Evolutionary conservation across 2,113 vertebrate species (phyloP).

Genomic region (Uropsilus gracilis): DNA sequence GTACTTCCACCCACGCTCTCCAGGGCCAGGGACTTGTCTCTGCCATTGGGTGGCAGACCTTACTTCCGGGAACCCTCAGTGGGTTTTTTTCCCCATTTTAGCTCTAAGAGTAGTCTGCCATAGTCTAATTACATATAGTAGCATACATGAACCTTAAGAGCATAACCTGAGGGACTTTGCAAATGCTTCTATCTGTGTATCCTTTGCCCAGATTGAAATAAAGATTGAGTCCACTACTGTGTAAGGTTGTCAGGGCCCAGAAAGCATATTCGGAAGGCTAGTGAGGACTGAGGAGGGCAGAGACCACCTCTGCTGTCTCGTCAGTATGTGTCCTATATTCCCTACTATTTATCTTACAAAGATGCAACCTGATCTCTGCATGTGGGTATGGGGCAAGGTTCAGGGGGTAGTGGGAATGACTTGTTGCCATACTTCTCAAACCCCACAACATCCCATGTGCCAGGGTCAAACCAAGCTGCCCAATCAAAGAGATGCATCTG

Average conservation of each 20-base stretch:
- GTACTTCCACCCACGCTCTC: background rate
- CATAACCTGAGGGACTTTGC: background rate
- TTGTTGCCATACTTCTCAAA: background rate
- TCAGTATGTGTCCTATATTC: background rate
- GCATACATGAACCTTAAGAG: background rate
- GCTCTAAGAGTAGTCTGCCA: background rate
- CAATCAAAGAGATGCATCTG: background rate
- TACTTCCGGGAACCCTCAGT: background rate
- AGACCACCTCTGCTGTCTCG: background rate
- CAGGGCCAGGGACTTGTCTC: background rate
- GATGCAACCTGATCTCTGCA: too few relatives aligned
- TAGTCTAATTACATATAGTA: background rate
- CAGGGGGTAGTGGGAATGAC: background rate
- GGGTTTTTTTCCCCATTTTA: background rate
- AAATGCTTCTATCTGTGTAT: background rate
- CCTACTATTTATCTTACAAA: background rate
- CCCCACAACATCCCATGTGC: fast-evolving
- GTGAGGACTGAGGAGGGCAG: background rate
- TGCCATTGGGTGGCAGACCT: background rate
- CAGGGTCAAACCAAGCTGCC: background rate
- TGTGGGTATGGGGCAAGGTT: too few relatives aligned
- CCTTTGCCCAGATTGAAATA: background rate
- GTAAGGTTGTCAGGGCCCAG: background rate
- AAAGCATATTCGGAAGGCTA: background rate
- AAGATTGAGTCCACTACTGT: background rate